A percentile compares a stretch with the other conserved stretches of the same genome.
Conservation (phyloP, 2,888 invertebrate species). For the Andrena haemorrhoa region DNA sequence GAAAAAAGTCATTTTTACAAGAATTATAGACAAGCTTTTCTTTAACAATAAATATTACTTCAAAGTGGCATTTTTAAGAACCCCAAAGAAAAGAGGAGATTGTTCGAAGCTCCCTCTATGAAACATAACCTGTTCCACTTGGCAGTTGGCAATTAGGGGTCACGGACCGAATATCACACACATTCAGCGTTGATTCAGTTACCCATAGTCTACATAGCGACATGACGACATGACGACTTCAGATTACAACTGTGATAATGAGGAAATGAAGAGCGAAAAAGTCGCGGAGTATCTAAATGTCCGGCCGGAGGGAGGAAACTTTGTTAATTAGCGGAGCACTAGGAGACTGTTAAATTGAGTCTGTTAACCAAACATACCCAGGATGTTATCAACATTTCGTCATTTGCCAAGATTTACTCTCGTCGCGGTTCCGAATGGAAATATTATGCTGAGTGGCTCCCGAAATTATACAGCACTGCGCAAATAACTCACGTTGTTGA, state of each 20-base stretch:
- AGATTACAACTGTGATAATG: neutral
- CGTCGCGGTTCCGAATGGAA: neutral
- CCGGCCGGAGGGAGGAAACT: neutral
- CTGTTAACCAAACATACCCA: slow-evolving; percentile 19
- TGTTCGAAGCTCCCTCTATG: too few relatives aligned
- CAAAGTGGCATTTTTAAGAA: too few relatives aligned
- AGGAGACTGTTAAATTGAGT: slow-evolving; percentile 21
- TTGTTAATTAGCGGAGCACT: slow-evolving; percentile 7
- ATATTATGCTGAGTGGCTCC: slow-evolving; percentile 16
- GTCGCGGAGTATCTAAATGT: neutral
- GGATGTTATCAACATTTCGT: slow-evolving; percentile 5
- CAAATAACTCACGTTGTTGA: slow-evolving; percentile 15
- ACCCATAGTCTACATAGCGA: neutral
- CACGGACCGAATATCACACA: neutral
- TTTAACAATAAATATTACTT: too few relatives aligned
- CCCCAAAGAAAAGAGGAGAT: too few relatives aligned
- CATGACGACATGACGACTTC: neutral
- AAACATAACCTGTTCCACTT: too few relatives aligned
- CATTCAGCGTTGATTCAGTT: slow-evolving; percentile 2
- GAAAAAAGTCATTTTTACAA: neutral
- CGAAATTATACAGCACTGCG: neutral
- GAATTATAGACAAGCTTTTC: neutral
- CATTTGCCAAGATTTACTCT: slow-evolving; percentile 18
- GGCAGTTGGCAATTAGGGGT: neutral
- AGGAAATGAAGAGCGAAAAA: slow-evolving; percentile 6